Base-by-base conservation (phyloP, 2,888 invertebrate species). In the Teinopalpus imperialis region DNA sequence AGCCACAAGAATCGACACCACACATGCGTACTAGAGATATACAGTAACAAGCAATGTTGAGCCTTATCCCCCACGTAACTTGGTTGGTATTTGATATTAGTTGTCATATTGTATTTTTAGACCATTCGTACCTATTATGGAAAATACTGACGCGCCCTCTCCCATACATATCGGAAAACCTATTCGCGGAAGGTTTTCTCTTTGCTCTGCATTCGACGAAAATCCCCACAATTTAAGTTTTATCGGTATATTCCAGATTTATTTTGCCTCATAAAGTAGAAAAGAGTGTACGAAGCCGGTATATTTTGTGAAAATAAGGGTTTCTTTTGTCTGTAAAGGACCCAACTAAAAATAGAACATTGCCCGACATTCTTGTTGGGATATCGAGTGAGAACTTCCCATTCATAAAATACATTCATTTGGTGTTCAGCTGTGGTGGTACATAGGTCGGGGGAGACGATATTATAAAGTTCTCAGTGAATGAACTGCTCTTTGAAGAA, bases 341-440 rank as follows among this genome's bases (percentile, higher is more conserved):
- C 59, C 63, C 51, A 43, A 67, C 77, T 82, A 82, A 73, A 82
- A 78, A 79, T 81, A 82, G 79, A 72, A 59, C 57, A 52, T 59
- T 60, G 57, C 61, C 64, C 61, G 66, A 74, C 68, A 68, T 74
- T 65, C 67, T 70, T 59, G 63, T 63, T 59, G 68, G 69, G 55
- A 67, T 66, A 73, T 69, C 68, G 67, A 71, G 69, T 67, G 66
- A 68, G 65, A 63, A 63, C 63, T 59, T 69, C 66, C 69, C 86
- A 86, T 86, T 86, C 83, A 85, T 83, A 79, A 82, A 75, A 63
- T 66, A 73, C 74, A 74, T 78, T 81, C 81, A 79, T 74, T 83
- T 78, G 60, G 63, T 70, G 70, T 68, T 60, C 63, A 63, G 53
- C 75, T 87, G 90, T 72, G 75, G 70, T 66, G 71, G 63, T 61